Conservation (phyloP, 2,888 invertebrate genomes). For the Linyphia triangularis region DNA sequence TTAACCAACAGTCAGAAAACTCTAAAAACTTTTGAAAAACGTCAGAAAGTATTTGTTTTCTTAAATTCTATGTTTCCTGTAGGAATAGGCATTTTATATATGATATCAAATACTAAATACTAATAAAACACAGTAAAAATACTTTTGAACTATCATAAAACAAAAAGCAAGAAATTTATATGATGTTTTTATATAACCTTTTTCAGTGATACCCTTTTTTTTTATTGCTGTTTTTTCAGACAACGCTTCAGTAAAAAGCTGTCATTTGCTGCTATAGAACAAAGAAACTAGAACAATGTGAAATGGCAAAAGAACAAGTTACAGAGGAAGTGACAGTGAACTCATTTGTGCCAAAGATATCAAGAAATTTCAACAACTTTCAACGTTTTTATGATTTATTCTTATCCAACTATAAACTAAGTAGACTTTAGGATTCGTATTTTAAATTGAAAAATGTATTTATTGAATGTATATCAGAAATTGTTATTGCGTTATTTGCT, state of each 20-base stretch:
- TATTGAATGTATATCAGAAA: background rate
- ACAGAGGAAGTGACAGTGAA: conserved; percentile 37
- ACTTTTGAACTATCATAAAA: background rate
- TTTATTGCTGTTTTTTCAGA: conserved; percentile 15
- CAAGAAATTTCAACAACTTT: conserved; percentile 1
- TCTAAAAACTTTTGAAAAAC: no score
- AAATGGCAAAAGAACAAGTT: conserved; percentile 15
- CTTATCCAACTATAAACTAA: background rate
- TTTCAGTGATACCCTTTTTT: background rate
- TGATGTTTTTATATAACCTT: background rate
- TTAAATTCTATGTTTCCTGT: no score
- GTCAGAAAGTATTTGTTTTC: no score
- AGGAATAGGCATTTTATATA: no score
- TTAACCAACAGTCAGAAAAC: no score
- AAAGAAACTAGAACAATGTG: background rate
- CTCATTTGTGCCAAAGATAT: conserved; percentile 44
- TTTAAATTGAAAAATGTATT: no score
- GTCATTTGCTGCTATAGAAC: conserved; percentile 14
- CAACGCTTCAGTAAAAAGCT: conserved; percentile 25
- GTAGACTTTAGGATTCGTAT: no score
- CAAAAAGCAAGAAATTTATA: background rate
- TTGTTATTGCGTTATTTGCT: background rate
- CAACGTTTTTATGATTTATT: conserved; percentile 2
- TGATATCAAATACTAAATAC: no score
- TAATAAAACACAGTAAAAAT: background rate